phyloP scores from a whole-genome alignment of 2,797 vertebrate genomes.

The Galago senegalensis region DNA sequence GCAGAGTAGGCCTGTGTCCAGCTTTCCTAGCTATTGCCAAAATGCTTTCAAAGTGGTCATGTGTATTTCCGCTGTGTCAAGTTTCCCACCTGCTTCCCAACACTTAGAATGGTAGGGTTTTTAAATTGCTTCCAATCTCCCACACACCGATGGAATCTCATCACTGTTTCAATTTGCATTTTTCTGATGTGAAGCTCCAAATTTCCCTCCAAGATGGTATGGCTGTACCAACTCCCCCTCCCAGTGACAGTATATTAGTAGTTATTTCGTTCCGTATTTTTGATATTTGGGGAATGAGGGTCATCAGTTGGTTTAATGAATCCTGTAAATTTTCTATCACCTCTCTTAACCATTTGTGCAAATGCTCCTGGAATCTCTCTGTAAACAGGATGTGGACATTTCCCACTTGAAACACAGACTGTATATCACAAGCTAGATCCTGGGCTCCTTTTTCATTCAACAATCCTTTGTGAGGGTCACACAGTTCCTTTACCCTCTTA shows the following conservation, averaged over 20 bases:
- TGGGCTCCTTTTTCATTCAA: not conserved
- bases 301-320: not conserved
- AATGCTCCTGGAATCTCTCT: not conserved
- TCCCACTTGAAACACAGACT: not conserved
- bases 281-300: not conserved
- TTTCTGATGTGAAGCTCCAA: not conserved
- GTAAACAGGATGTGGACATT: not conserved
- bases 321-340: not conserved
- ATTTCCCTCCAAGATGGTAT: not conserved
- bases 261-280: not conserved
- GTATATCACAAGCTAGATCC: not conserved
- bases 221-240: not conserved
- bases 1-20: not conserved
- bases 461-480: not conserved
- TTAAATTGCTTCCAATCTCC: not conserved
- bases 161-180: constrained; percentile 52
- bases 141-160: not conserved
- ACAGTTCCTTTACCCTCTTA: not conserved
- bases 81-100: not conserved
- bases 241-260: not conserved
- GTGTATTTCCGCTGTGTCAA: not conserved
- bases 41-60: not conserved
- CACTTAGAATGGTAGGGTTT: not conserved
- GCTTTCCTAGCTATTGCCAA: not conserved
- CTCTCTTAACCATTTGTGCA: not conserved